phyloP scores from a whole-genome alignment of 2,113 vertebrate species.

The Sinosuthora webbiana region DNA sequence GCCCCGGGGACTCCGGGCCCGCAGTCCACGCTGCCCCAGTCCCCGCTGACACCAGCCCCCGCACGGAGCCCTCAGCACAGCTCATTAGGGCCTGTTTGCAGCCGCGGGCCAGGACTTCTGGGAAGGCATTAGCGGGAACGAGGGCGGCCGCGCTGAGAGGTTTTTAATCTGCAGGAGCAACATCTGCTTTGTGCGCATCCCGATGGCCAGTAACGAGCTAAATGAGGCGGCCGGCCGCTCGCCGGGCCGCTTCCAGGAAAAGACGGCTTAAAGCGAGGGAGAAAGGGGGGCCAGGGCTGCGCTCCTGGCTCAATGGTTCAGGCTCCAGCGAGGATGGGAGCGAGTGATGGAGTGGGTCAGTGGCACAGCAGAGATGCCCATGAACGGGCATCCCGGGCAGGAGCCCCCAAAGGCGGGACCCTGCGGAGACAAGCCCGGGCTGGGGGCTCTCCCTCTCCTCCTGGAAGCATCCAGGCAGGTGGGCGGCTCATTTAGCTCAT shows the following conservation, averaged over 20 bases:
- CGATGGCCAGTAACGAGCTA: conserved; percentile 24
- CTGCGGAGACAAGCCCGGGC: background rate
- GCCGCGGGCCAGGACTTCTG: background rate
- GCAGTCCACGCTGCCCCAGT: accelerated
- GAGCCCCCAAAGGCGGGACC: background rate
- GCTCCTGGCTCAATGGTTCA: background rate
- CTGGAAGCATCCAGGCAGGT: background rate
- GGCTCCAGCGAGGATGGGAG: background rate
- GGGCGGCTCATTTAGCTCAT: background rate
- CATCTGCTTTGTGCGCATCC: background rate
- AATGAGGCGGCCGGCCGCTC: background rate
- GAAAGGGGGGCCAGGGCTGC: background rate
- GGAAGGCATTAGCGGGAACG: conserved; percentile 43
- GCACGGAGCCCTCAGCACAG: background rate
- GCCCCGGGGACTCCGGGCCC: accelerated
- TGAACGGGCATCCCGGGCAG: background rate
- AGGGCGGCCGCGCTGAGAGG: conserved; percentile 1
- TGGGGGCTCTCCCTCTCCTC: background rate
- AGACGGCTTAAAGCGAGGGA: background rate
- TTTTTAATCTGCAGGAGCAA: conserved; percentile 20
- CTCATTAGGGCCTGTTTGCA: conserved; percentile 43
- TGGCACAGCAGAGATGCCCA: background rate
- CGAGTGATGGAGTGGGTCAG: background rate
- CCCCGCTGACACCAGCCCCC: background rate
- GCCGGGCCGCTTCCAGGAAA: conserved; percentile 51